Percentiles rank a stretch among this genome's conserved stretches.
These are phyloP conservation scores for Dioctria rufipes DNA, from an alignment of 2,888 invertebrate genomes.

Conservation along the genomic window DNA sequence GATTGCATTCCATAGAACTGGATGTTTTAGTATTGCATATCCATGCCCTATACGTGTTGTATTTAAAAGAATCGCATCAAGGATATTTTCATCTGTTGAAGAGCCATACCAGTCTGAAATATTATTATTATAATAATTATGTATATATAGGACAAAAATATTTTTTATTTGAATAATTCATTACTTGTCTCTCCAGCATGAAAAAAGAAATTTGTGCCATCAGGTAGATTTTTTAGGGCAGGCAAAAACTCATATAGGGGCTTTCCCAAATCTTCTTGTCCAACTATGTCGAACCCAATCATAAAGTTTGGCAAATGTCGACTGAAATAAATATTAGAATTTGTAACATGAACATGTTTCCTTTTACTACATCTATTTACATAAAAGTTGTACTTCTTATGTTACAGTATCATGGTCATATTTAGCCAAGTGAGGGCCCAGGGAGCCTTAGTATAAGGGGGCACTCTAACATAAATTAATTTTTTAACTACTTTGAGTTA, in stretches of 20 bases:
- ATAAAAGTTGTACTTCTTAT: no score
- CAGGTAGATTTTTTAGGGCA: constrained; percentile 63
- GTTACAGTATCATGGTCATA: no score
- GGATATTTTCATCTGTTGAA: constrained; percentile 75
- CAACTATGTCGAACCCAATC: constrained; percentile 79
- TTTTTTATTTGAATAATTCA: constrained; percentile 33
- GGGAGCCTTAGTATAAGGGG: no score
- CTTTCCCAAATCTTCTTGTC: constrained; percentile 77
- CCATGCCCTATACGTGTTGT: constrained; percentile 70
- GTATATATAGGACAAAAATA: constrained; percentile 9
- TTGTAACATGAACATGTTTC: no score
- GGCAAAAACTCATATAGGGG: constrained; percentile 69
- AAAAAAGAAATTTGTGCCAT: constrained; percentile 74
- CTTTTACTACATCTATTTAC: no score
- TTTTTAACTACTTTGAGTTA: no score
- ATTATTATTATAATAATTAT: neutral
- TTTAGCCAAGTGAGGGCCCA: no score
- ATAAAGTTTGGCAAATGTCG: constrained; percentile 72
- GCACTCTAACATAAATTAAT: no score
- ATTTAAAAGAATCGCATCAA: constrained; percentile 70
- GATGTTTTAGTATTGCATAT: constrained; percentile 69
- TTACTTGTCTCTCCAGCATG: constrained; percentile 79
- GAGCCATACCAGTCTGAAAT: constrained; percentile 73
- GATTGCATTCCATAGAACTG: constrained; percentile 67
- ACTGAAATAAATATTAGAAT: constrained; percentile 60